Conservation (phyloP, 2,888 invertebrate genomes). For the Amphipyra tragopoginis region DNA sequence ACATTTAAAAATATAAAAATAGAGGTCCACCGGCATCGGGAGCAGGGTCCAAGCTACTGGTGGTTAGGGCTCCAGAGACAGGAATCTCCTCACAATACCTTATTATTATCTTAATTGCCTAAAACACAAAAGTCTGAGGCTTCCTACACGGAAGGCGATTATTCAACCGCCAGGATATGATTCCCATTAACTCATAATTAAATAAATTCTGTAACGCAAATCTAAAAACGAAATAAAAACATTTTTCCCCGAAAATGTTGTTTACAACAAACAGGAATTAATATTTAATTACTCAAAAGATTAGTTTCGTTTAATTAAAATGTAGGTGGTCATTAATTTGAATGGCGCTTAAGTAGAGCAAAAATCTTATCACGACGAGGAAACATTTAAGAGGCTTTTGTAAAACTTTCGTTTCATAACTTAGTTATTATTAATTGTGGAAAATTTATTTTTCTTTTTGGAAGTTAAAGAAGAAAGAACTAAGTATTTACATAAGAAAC, state of each 20-base stretch:
- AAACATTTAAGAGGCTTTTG: constrained; percentile 31
- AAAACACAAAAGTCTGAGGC: too few species aligned
- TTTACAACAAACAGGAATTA: constrained; percentile 10
- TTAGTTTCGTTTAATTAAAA: constrained; percentile 32
- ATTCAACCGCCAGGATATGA: too few species aligned
- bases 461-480: background rate
- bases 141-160: too few species aligned
- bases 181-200: too few species aligned
- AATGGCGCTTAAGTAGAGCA: constrained; percentile 18
- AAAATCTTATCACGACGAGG: constrained; percentile 2
- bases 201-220: too few species aligned
- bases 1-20: too few species aligned
- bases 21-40: too few species aligned
- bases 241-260: constrained; percentile 2
- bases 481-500: background rate
- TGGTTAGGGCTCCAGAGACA: too few species aligned
- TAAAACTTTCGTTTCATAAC: constrained; percentile 26
- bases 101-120: too few species aligned
- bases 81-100: too few species aligned
- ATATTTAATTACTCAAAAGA: constrained; percentile 27
- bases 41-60: too few species aligned
- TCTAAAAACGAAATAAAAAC: background rate
- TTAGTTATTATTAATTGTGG: constrained; percentile 12
- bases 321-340: constrained; percentile 31
- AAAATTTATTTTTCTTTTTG: constrained; percentile 9